Conservation (phyloP, 1,140 invertebrate species). For the Dryas iulia region DNA sequence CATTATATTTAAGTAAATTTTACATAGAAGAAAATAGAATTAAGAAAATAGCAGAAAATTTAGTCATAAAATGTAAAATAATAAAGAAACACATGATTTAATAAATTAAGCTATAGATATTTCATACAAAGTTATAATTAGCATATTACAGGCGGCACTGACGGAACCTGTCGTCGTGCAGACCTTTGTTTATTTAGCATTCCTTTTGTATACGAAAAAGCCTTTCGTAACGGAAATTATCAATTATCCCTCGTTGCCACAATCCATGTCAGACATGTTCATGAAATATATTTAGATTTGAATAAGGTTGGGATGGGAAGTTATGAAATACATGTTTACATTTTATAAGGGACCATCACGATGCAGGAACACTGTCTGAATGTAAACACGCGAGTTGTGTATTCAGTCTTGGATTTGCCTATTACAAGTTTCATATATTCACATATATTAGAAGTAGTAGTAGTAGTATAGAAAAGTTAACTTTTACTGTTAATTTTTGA, state of each 20-base stretch:
- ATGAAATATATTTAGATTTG: background rate
- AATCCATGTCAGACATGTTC: constrained; percentile 12
- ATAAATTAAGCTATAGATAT: background rate
- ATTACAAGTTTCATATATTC: too few relatives aligned
- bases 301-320: background rate
- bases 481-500: too few relatives aligned
- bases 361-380: too few relatives aligned
- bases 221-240: constrained; percentile 31
- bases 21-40: too few relatives aligned
- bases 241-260: constrained; percentile 28
- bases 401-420: too few relatives aligned
- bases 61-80: too few relatives aligned
- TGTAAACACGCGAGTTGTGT: too few relatives aligned
- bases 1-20: too few relatives aligned
- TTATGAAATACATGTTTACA: constrained; percentile 12
- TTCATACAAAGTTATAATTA: constrained; percentile 19
- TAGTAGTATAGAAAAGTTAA: too few relatives aligned
- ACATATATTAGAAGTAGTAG: too few relatives aligned
- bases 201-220: constrained; percentile 52
- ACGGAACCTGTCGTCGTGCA: constrained; percentile 37
- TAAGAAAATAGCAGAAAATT: too few relatives aligned
- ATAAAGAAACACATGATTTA: background rate
- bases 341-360: too few relatives aligned
- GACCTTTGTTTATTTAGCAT: constrained; percentile 43
- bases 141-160: constrained; percentile 17